Evolutionary conservation across 2,797 vertebrate species (phyloP).

Genomic region (Pantherophis vulpinus): DNA sequence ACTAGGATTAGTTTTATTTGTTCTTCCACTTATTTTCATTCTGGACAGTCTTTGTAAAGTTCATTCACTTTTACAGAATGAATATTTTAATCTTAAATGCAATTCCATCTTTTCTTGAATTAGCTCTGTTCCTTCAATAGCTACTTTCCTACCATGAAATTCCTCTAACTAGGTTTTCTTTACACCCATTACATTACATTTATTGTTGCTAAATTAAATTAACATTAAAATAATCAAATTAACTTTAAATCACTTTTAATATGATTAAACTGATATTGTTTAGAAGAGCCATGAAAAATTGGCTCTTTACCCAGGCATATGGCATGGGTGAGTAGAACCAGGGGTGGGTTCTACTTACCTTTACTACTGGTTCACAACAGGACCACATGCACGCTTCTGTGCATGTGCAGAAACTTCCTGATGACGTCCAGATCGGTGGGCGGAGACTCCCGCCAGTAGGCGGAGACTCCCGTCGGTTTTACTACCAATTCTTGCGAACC

Average conservation of each 20-base stretch:
- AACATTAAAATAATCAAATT: not conserved
- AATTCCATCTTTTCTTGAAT: not conserved
- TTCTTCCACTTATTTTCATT: not conserved
- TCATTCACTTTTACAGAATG: not conserved
- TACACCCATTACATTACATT: not conserved
- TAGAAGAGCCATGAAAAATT: not conserved
- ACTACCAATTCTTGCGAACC: too few species aligned
- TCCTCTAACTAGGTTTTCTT: not conserved
- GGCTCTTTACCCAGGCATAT: not conserved
- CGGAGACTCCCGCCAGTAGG: too few species aligned
- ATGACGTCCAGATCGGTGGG: too few species aligned
- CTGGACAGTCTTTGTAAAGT: not conserved
- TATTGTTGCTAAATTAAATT: not conserved
- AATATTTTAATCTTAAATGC: not conserved
- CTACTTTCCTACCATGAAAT: not conserved
- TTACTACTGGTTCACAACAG: too few species aligned
- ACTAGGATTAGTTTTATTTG: not conserved
- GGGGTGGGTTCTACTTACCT: too few species aligned
- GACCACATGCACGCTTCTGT: too few species aligned
- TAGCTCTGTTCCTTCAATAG: not conserved
- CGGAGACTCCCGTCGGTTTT: too few species aligned
- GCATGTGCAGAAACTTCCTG: too few species aligned
- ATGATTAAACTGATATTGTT: not conserved
- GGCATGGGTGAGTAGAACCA: not conserved
- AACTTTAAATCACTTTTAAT: not conserved